Conservation (phyloP, 1,140 invertebrate species). For the Aphidius ervi region DNA sequence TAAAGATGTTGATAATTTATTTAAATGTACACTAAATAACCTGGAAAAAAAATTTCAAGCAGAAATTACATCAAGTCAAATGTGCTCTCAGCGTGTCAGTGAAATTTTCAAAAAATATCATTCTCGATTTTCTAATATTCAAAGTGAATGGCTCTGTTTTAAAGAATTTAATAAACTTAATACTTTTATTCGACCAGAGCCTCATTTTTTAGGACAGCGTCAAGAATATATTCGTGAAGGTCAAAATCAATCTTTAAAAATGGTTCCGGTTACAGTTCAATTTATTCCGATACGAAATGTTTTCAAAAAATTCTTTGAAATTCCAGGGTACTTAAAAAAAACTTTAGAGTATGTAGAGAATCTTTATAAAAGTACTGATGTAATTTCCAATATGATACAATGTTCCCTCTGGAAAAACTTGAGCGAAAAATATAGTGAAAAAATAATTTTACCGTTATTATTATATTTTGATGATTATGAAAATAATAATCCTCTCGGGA, state of each 20-base stretch:
- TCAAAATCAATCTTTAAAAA: neutral
- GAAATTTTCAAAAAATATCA: neutral
- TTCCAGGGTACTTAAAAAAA: conserved; percentile 15
- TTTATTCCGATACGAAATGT: conserved; percentile 22
- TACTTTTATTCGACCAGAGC: conserved; percentile 20
- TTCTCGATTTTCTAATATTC: neutral
- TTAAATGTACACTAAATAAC: neutral
- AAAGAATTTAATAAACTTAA: neutral
- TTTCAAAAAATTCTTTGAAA: conserved; percentile 24
- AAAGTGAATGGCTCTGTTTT: neutral
- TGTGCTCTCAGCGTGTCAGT: neutral
- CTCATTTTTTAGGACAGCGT: conserved; percentile 18
- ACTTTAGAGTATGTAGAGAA: conserved; percentile 15
- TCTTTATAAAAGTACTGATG: conserved; percentile 1
- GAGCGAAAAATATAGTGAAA: conserved; percentile 9
- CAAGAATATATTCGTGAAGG: conserved; percentile 14
- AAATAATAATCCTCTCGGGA: conserved; percentile 31
- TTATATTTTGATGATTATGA: conserved; percentile 27
- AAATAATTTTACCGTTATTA: conserved; percentile 32
- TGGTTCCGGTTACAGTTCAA: conserved; percentile 15
- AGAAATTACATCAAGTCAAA: neutral
- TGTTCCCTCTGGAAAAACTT: conserved; percentile 30
- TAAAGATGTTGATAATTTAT: conserved; percentile 6
- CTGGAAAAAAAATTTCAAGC: neutral
- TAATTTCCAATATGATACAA: conserved; percentile 29